Evolutionary conservation across 2,113 vertebrate species (phyloP).

Genomic region (Pitta sordida): DNA sequence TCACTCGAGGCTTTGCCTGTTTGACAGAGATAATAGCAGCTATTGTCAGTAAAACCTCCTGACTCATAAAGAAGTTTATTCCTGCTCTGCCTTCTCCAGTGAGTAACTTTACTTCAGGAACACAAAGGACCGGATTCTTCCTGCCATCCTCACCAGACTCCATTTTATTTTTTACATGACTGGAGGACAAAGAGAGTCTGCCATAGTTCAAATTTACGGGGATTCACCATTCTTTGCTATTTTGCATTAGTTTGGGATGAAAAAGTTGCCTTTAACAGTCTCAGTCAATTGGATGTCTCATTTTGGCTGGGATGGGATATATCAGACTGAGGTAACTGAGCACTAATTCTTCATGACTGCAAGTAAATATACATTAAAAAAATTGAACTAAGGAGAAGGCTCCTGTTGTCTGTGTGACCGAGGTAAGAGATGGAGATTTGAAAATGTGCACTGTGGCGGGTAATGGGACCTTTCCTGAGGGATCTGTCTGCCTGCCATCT

Average conservation of each 20-base stretch:
- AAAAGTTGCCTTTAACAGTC: background rate
- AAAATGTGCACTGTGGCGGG: background rate
- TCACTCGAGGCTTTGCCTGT: constrained; percentile 31
- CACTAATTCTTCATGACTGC: background rate
- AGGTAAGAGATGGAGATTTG: background rate
- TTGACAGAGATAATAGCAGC: constrained; percentile 5
- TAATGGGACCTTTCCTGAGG: background rate
- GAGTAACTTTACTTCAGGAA: background rate
- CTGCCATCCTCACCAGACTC: background rate
- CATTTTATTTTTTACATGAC: background rate
- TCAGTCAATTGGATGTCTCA: background rate
- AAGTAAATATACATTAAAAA: background rate
- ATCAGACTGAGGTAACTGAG: background rate
- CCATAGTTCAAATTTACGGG: background rate
- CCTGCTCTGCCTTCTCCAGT: background rate
- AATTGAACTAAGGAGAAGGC: background rate
- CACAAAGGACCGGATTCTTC: background rate
- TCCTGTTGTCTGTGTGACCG: background rate
- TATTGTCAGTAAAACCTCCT: constrained; percentile 9
- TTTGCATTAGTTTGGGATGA: background rate
- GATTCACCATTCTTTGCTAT: background rate
- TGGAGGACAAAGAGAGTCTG: background rate
- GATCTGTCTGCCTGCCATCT: background rate
- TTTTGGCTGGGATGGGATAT: background rate
- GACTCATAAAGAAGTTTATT: constrained; percentile 19